phyloP scores from a whole-genome alignment of 2,888 invertebrate species.

The Andrena fulva region DNA sequence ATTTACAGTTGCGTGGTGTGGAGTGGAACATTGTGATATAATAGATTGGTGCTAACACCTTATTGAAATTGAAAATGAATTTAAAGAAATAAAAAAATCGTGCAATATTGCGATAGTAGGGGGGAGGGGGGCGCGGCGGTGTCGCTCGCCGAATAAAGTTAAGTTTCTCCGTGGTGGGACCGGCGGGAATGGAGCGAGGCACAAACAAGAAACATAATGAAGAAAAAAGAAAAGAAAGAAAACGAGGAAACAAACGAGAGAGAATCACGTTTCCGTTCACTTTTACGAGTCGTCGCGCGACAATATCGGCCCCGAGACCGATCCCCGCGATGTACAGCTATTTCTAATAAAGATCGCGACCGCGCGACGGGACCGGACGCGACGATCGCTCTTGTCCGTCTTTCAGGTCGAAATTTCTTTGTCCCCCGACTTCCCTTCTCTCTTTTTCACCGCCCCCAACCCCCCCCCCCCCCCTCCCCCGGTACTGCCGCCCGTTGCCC shows the following conservation, averaged over 20 bases:
- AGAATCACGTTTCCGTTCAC: conserved; percentile 64
- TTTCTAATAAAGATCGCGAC: conserved; percentile 18
- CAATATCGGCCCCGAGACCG: conserved; percentile 18
- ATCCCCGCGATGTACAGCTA: conserved; percentile 12
- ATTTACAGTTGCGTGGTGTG: conserved; percentile 85
- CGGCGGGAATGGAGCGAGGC: conserved; percentile 50
- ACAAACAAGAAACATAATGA: conserved; percentile 31
- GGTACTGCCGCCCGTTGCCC: too few relatives aligned
- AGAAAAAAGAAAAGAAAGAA: conserved; percentile 7
- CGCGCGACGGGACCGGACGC: conserved; percentile 13
- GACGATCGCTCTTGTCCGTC: conserved; percentile 30
- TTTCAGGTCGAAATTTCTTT: conserved; percentile 38
- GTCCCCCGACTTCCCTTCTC: conserved; percentile 1
- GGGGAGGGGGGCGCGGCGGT: conserved; percentile 75
- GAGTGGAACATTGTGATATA: conserved; percentile 85
- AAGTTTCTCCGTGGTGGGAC: conserved; percentile 69
- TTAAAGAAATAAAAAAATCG: conserved; percentile 78
- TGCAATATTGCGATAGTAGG: conserved; percentile 84
- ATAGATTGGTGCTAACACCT: conserved; percentile 85
- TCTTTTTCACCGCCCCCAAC: conserved; percentile 2
- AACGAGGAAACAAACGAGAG: conserved; percentile 53
- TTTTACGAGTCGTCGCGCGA: conserved; percentile 61
- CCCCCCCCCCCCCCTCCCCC: background rate
- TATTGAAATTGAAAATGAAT: conserved; percentile 84
- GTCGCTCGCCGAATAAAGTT: conserved; percentile 77